Evolutionary conservation across 2,888 invertebrate species (phyloP), one percentile per base, ranked within the genome.

Genomic region (Girardia tigrina): DNA sequence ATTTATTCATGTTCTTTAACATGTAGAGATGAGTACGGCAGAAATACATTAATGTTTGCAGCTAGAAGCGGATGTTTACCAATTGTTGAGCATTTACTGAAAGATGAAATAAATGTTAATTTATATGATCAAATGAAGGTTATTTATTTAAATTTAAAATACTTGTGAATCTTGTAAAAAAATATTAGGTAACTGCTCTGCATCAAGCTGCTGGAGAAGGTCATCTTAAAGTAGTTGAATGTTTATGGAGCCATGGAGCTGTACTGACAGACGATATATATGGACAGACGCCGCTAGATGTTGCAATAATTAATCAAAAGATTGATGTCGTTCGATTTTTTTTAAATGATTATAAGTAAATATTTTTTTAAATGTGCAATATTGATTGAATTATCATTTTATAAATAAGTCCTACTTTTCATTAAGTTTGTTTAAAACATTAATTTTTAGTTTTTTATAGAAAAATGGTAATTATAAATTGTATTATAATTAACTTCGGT

Each of bases 71-170:
- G 56, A 4, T 56, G 56, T 23, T n/a, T 56, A n/a, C 56, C 56
- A 12, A 56, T 56, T 56, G 4, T 56, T 2, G n/a, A 8, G n/a
- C 20, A 56, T n/a, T n/a, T 56, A 56, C 23, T 56, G n/a, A 56
- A 56, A 6, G 56, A 56, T 56, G 56, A 56, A 16, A 23, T 56
- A 4, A 56, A 56, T 23, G n/a, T 56, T 12, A 56, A 56, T 56
- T n/a, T 56, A 56, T 56, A 16, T n/a, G 56, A 56, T 56, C 56
- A 56, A 56, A 56, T 16, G 56, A 56, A 56, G 23, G 56, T 56
- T 8, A n/a, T 2, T n/a, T n/a, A n/a, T n/a, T n/a, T n/a, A n/a
- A n/a, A n/a, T n/a, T n/a, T n/a, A 6, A 56, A 56, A 6, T 56
- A 20, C n/a, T 12, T 56, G 56, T 56, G 56, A 56, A 56, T 56